These are phyloP conservation scores for Riparia riparia DNA, from an alignment of 2,113 vertebrate species.

Conservation along the genomic window DNA sequence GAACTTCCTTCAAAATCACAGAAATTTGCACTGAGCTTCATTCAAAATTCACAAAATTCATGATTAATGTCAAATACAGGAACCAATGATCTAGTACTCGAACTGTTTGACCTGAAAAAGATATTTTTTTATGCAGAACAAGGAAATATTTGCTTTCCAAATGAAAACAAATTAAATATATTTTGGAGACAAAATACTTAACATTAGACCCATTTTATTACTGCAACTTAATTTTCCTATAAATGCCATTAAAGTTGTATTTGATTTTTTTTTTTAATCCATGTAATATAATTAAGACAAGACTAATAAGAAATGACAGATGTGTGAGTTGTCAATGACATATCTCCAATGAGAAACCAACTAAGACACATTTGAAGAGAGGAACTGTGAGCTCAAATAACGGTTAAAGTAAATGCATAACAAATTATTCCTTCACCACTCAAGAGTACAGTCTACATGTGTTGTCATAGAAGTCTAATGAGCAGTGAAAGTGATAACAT, in stretches of 20 bases:
- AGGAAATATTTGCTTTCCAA: neutral
- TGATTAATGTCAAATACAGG: neutral
- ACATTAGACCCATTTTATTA: neutral
- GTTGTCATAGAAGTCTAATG: conserved; percentile 2
- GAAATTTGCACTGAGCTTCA: neutral
- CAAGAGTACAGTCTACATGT: neutral
- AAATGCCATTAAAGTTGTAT: neutral
- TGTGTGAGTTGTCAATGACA: neutral
- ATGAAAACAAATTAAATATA: neutral
- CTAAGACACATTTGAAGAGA: neutral
- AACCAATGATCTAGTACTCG: neutral
- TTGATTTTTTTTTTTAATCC: neutral
- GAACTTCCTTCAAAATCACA: neutral
- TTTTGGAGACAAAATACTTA: neutral
- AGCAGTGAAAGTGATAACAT: conserved; percentile 22
- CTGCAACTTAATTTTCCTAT: neutral
- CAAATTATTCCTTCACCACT: neutral
- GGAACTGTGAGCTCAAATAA: neutral
- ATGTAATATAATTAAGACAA: neutral
- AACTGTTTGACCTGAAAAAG: neutral
- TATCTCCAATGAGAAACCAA: neutral
- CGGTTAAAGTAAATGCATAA: neutral
- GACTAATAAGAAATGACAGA: neutral
- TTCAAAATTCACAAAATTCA: neutral
- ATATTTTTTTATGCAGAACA: neutral